Evolutionary conservation across 2,113 vertebrate species (phyloP).

Genomic region (Vimba vimba): DNA sequence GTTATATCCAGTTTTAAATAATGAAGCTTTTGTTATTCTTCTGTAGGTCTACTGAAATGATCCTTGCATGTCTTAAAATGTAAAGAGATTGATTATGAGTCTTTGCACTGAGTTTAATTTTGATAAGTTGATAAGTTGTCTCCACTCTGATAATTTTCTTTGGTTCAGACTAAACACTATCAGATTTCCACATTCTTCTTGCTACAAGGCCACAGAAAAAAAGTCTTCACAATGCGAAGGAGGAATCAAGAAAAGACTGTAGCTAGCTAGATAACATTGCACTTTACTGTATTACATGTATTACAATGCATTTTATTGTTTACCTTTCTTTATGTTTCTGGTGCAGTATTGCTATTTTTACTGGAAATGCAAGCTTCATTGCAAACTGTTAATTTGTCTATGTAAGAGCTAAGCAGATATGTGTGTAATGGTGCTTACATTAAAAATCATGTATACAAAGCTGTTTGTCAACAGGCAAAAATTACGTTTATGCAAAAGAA

Average conservation of each 20-base stretch:
- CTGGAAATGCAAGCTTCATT: neutral
- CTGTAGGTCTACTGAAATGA: neutral
- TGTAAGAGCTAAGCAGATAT: too few relatives aligned
- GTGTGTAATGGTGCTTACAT: too few relatives aligned
- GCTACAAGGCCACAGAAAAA: neutral
- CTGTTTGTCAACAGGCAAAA: neutral
- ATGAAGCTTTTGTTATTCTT: neutral
- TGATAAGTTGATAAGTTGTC: neutral
- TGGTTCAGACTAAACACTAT: neutral
- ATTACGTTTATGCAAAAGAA: neutral
- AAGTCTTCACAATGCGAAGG: too few relatives aligned
- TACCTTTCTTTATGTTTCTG: neutral
- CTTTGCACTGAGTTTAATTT: neutral
- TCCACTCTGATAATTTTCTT: neutral
- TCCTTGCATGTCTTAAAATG: neutral
- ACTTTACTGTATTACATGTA: too few relatives aligned
- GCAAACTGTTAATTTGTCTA: too few relatives aligned
- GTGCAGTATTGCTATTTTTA: neutral
- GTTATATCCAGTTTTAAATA: neutral
- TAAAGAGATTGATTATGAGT: neutral
- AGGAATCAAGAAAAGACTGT: too few relatives aligned
- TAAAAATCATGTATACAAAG: neutral
- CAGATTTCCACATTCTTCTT: neutral
- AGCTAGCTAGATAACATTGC: too few relatives aligned
- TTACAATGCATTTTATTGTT: too few relatives aligned